Evolutionary conservation across 2,888 invertebrate genomes (phyloP).

Genomic region (Hecatera dysodea): DNA sequence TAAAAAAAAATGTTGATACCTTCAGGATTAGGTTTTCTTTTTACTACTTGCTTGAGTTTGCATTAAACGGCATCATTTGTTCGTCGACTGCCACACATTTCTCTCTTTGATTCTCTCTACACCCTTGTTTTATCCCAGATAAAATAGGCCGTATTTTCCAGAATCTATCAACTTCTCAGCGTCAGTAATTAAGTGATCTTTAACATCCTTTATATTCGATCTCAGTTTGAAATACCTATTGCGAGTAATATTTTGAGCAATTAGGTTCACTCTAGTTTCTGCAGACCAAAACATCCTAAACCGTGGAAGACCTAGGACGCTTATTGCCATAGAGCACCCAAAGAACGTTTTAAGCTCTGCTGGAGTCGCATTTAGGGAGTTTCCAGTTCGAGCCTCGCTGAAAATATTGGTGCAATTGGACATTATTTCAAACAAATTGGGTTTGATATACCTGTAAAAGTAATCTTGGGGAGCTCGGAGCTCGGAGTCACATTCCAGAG

Average conservation of each 20-base stretch:
- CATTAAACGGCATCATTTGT: neutral
- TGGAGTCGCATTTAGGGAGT: neutral
- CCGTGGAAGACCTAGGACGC: slow-evolving; percentile 9
- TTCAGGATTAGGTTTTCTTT: neutral
- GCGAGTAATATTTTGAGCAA: neutral
- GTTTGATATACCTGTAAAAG: slow-evolving; percentile 3
- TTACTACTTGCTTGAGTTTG: neutral
- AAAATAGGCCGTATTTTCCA: slow-evolving; percentile 8
- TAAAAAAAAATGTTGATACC: neutral
- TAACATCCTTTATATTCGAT: no score
- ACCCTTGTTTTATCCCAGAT: neutral
- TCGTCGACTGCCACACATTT: neutral
- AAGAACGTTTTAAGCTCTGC: slow-evolving; percentile 4
- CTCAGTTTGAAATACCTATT: no score
- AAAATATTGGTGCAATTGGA: neutral
- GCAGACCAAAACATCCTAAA: slow-evolving; percentile 16
- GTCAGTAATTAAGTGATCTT: no score
- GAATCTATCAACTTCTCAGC: neutral
- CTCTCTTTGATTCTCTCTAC: slow-evolving; percentile 5
- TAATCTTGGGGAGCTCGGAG: neutral
- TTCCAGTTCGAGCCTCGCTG: slow-evolving; percentile 1
- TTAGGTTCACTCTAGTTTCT: slow-evolving; percentile 14
- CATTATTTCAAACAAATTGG: slow-evolving; percentile 2
- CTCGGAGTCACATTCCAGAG: neutral
- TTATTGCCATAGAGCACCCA: slow-evolving; percentile 16